Evolutionary conservation across 2,797 vertebrate genomes (phyloP).

Genomic region (Percopsis omiscomaycus): DNA sequence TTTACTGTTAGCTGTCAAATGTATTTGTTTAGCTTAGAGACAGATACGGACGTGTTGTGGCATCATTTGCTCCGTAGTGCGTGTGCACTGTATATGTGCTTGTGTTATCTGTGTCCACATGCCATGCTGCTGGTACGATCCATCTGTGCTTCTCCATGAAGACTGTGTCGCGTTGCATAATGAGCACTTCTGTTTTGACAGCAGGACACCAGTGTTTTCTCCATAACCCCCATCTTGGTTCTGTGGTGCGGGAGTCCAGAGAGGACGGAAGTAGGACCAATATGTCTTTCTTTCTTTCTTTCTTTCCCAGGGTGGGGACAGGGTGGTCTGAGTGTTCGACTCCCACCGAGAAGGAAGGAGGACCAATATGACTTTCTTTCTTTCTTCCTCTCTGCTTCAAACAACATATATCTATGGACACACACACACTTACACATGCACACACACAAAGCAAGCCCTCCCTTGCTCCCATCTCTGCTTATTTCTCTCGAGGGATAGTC

Average conservation of each 20-base stretch:
- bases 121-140: neutral
- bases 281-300: neutral
- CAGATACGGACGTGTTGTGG: too few species aligned
- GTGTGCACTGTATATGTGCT: neutral
- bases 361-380: neutral
- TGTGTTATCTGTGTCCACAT: neutral
- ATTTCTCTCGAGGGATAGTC: constrained; percentile 35
- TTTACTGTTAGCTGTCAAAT: too few species aligned
- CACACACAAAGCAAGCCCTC: constrained; percentile 11
- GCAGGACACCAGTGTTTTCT: too few species aligned
- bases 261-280: neutral
- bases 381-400: neutral
- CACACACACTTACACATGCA: constrained; percentile 19
- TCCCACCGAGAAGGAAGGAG: too few species aligned
- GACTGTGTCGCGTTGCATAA: neutral
- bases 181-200: too few species aligned
- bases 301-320: neutral
- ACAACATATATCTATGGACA: constrained; percentile 12
- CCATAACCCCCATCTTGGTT: too few species aligned
- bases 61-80: too few species aligned
- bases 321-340: neutral
- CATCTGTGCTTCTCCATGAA: neutral
- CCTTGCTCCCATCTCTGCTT: constrained; percentile 8
- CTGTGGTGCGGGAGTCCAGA: too few species aligned
- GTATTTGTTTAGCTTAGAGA: too few species aligned